A percentile compares a stretch with the other conserved stretches of the same genome.
Evolutionary conservation across 2,113 vertebrate genomes (phyloP).

Genomic region (Myanophis thanlyinensis): DNA sequence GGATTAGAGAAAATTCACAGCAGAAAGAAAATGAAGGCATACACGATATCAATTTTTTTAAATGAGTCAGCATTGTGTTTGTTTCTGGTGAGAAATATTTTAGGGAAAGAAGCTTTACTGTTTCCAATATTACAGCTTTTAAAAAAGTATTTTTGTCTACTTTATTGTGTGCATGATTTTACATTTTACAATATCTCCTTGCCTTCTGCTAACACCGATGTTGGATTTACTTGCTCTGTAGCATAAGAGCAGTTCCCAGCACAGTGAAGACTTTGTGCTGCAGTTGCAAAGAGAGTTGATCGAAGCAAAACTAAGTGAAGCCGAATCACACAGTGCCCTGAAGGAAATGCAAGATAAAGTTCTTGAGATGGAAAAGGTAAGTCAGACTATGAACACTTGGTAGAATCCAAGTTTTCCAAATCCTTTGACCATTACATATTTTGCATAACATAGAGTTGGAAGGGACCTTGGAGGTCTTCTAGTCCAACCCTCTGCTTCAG

Average conservation of each 20-base stretch:
- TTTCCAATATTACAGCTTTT: too few species aligned
- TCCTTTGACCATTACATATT: background rate
- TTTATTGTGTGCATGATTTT: background rate
- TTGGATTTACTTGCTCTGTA: constrained; percentile 72
- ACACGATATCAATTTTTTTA: background rate
- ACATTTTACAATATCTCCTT: background rate
- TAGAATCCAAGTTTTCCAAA: background rate
- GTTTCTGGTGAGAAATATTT: background rate
- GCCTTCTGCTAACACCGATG: constrained; percentile 47
- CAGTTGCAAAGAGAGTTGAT: constrained; percentile 95
- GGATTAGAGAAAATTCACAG: background rate
- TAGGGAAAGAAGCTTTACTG: background rate
- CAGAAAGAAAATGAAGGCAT: background rate
- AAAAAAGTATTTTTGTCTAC: background rate
- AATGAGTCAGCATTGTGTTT: background rate
- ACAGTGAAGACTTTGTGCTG: constrained; percentile 92
- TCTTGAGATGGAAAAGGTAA: constrained; percentile 94
- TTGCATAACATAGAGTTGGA: background rate
- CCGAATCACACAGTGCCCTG: constrained; percentile 93
- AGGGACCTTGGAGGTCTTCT: background rate
- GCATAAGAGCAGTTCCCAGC: constrained; percentile 85
- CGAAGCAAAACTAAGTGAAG: constrained; percentile 92
- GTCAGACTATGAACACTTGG: constrained; percentile 27
- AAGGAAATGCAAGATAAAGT: constrained; percentile 99
- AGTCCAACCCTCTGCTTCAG: background rate